Base-by-base conservation (phyloP, 2,888 invertebrate species). In the Cheilosia soror region DNA sequence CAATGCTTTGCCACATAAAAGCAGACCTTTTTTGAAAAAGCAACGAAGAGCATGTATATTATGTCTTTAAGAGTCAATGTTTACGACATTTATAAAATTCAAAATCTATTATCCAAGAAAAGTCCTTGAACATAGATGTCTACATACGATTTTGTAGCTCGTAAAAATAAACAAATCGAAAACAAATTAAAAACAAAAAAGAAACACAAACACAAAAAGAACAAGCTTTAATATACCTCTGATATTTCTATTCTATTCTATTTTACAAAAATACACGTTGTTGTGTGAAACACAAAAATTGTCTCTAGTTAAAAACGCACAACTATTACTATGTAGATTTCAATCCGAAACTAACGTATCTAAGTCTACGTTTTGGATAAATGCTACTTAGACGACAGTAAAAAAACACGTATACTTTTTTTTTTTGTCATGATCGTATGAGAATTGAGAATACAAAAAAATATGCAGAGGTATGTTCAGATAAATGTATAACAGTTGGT, bases 381-480 rank as follows among this genome's bases (percentile, higher is more conserved):
- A 75, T 33, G 49, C 49, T 58, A 85, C 69, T 63, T 60, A 66
- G 63, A 58, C 44, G 37, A 55, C 25, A 69, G 29, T 13, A 51
- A 71, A 71, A 69, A 65, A 58, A 76, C 58, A 55, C 58, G 68
- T 69, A 72, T 53, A 60, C 72, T 63, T 65, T 55, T n/a, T 47
- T 49, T 49, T 49, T 51, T 20, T 25, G 27, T 51, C 25, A 79
- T 83, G 83, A 84, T 62, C 51, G 42, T 57, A 58, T 75, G 75
- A 69, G 37, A 11, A 37, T 37, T 37, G 37, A 37, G 65, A 63
- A 57, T 68, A 69, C 71, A 79, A 84, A 84, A 84, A 84, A 84
- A 84, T 84, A 84, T 84, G 83, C 79, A 84, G 83, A 84, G 83
- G 83, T 75, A 84, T 84, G 78, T 84, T 83, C 53, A 79, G 83